Conservation (phyloP, 2,797 vertebrate genomes). For the Arrhamphus sclerolepis region DNA sequence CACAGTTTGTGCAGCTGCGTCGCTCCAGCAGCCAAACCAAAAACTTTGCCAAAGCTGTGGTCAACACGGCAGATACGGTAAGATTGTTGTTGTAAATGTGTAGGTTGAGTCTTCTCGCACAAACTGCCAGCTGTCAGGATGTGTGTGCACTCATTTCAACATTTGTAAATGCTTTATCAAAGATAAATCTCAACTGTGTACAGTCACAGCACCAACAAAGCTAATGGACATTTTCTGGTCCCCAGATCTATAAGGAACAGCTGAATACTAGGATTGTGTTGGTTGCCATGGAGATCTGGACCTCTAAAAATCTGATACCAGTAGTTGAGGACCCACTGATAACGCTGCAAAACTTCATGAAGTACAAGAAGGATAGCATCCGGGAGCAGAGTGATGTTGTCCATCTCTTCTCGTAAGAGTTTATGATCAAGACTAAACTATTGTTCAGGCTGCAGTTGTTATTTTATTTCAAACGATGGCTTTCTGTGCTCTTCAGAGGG, state of each 20-base stretch:
- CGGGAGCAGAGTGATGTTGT: conserved; percentile 87
- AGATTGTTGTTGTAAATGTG: conserved; percentile 63
- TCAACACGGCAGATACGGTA: conserved; percentile 93
- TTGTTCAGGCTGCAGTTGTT: not conserved
- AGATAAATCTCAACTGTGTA: not conserved
- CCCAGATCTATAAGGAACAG: conserved; percentile 93
- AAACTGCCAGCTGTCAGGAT: conserved; percentile 20
- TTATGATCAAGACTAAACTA: not conserved
- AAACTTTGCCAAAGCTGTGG: conserved; percentile 95
- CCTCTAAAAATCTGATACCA: conserved; percentile 87
- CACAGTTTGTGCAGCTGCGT: conserved; percentile 87
- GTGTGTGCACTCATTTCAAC: not conserved
- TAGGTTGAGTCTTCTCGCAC: conserved; percentile 16
- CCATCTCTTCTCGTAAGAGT: conserved; percentile 92
- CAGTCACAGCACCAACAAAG: conserved; percentile 12
- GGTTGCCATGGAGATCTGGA: conserved; percentile 96
- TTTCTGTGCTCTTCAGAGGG: conserved; percentile 77
- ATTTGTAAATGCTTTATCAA: not conserved
- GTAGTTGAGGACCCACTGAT: conserved; percentile 87
- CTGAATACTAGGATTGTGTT: conserved; percentile 93
- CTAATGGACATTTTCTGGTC: conserved; percentile 32
- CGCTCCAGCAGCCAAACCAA: conserved; percentile 89
- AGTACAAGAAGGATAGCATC: conserved; percentile 87
- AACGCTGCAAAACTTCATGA: conserved; percentile 89
- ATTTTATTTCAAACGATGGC: not conserved